Conservation (phyloP, 2,888 invertebrate genomes). For the Gisinianus flammeolus region DNA sequence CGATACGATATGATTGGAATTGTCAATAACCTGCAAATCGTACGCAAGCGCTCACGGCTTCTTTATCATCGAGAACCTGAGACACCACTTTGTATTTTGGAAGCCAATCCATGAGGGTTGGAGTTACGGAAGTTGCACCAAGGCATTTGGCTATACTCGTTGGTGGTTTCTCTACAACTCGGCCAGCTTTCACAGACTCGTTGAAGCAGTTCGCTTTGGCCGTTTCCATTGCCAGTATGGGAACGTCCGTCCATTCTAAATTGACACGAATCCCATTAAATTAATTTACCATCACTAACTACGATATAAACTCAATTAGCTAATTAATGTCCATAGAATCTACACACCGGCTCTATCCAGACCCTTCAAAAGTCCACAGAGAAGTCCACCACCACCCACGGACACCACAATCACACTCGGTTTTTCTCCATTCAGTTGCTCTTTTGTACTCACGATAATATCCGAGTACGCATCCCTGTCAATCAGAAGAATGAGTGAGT, state of each 20-base stretch:
- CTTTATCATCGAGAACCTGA: constrained; percentile 62
- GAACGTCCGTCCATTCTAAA: constrained; percentile 61
- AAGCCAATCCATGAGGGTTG: constrained; percentile 60
- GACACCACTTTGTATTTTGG: constrained; percentile 61
- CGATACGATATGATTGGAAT: too few species aligned
- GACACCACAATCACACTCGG: constrained; percentile 63
- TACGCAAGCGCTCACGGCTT: constrained; percentile 62
- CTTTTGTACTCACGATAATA: constrained; percentile 62
- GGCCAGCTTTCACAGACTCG: constrained; percentile 61
- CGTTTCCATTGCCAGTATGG: constrained; percentile 65
- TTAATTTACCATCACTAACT: too few species aligned
- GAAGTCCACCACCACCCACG: constrained; percentile 65
- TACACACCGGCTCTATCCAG: constrained; percentile 61
- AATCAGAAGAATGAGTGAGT: neutral
- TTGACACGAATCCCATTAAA: neutral
- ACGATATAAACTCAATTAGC: too few species aligned
- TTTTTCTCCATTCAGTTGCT: constrained; percentile 60
- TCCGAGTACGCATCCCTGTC: constrained; percentile 61
- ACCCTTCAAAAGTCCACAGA: constrained; percentile 61
- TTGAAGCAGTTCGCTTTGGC: constrained; percentile 63
- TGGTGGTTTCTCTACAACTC: constrained; percentile 61
- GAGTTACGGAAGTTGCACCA: constrained; percentile 61
- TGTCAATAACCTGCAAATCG: constrained; percentile 63
- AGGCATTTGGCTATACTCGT: constrained; percentile 63
- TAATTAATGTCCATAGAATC: neutral